Percentiles rank a stretch among this genome's conserved stretches.
Evolutionary conservation across 2,888 invertebrate genomes (phyloP).

Genomic region (Leucophora obtusa): DNA sequence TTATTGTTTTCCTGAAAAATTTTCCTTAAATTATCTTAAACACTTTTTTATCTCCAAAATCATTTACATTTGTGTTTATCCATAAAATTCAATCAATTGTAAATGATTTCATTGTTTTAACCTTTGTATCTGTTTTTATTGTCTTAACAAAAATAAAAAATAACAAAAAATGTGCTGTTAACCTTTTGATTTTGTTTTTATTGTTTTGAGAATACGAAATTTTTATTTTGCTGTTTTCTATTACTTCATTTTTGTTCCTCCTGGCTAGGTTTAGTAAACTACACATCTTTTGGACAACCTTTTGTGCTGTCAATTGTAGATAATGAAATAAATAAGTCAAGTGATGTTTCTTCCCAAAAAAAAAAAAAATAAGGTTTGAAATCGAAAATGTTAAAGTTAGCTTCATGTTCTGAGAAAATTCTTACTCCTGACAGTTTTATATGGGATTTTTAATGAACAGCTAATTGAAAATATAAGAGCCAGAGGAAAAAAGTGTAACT

Average conservation of each 20-base stretch:
- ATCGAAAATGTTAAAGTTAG: constrained; percentile 9
- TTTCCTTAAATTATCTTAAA: background rate
- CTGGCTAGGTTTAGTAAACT: constrained; percentile 25
- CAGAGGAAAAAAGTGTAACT: too few species aligned
- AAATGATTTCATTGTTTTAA: constrained; percentile 57
- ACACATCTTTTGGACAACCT: constrained; percentile 45
- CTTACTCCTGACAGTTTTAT: constrained; percentile 23
- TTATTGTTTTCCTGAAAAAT: background rate
- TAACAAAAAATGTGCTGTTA: constrained; percentile 40
- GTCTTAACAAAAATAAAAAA: background rate
- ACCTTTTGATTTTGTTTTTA: constrained; percentile 47
- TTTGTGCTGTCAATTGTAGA: constrained; percentile 59
- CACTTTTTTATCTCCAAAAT: background rate
- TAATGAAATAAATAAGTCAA: constrained; percentile 59
- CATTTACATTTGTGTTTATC: constrained; percentile 29
- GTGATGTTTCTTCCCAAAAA: constrained; percentile 32
- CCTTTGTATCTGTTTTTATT: constrained; percentile 19
- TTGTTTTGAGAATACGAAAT: constrained; percentile 22
- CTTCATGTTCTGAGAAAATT: background rate
- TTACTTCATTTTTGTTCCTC: too few species aligned
- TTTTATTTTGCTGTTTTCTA: constrained; percentile 26
- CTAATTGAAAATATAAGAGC: constrained; percentile 36
- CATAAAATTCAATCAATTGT: constrained; percentile 55
- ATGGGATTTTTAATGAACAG: constrained; percentile 29
- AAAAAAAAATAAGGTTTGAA: background rate